Percentiles rank a stretch among this genome's conserved stretches.
phyloP scores from a whole-genome alignment of 2,113 vertebrate genomes.

The Sinocyclocheilus anophthalmus region DNA sequence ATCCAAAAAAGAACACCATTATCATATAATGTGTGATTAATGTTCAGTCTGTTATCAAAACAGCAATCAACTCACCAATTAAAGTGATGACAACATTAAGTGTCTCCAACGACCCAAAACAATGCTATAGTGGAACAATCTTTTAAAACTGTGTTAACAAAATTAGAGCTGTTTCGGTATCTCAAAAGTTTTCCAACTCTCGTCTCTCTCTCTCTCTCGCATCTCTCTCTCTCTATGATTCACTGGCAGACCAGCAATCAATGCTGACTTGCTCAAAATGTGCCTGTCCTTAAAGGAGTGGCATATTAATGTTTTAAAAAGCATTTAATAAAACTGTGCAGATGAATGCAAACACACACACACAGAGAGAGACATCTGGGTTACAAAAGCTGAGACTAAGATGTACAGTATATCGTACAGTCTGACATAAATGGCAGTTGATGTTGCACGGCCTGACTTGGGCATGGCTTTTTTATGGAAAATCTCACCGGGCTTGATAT shows the following conservation, averaged over 20 bases:
- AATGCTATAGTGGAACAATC: background rate
- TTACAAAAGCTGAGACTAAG: no score
- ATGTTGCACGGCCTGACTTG: background rate
- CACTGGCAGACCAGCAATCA: no score
- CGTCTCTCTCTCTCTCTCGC: no score
- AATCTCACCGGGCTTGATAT: background rate
- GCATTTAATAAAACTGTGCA: background rate
- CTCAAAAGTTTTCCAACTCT: background rate
- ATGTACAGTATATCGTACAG: background rate
- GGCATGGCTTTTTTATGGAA: background rate
- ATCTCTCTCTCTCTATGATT: no score
- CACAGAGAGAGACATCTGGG: background rate
- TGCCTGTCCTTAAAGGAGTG: background rate
- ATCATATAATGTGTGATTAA: background rate
- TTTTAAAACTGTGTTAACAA: no score
- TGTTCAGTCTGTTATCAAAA: background rate
- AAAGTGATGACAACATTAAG: background rate
- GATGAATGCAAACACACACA: background rate
- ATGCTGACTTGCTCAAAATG: background rate
- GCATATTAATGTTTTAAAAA: background rate
- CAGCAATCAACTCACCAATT: background rate
- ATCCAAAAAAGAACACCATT: background rate
- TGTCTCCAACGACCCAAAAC: background rate
- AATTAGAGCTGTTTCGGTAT: background rate
- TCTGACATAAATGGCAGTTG: background rate